Conservation (phyloP, 2,113 vertebrate genomes). For the Bostrychus sinensis region DNA sequence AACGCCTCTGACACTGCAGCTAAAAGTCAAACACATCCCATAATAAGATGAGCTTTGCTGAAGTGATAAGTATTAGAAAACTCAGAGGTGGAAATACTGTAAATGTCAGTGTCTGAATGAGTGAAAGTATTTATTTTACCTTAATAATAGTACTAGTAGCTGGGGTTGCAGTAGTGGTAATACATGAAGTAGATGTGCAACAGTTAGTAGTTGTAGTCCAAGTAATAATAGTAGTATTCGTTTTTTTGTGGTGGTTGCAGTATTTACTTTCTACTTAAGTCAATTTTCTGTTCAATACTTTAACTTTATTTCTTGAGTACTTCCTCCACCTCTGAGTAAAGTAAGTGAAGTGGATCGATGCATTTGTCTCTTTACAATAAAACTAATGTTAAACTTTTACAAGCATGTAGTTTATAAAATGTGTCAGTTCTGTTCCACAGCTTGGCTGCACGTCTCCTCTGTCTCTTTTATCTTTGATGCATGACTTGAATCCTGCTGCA, state of each 20-base stretch:
- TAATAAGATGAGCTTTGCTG: neutral
- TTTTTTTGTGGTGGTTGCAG: too few relatives aligned
- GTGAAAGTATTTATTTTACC: too few relatives aligned
- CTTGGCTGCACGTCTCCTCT: conserved; percentile 24
- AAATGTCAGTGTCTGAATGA: too few relatives aligned
- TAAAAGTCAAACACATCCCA: neutral
- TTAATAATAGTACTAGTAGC: too few relatives aligned
- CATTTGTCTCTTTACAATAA: neutral
- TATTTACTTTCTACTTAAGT: too few relatives aligned
- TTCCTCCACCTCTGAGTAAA: too few relatives aligned
- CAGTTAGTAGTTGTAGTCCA: too few relatives aligned
- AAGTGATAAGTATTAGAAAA: neutral
- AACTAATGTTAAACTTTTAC: neutral
- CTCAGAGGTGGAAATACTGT: neutral
- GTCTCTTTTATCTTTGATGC: conserved; percentile 49
- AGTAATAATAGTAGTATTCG: too few relatives aligned
- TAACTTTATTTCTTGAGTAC: too few relatives aligned
- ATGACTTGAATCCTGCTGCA: conserved; percentile 49
- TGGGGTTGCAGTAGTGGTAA: too few relatives aligned
- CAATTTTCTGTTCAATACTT: too few relatives aligned
- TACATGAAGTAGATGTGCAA: too few relatives aligned
- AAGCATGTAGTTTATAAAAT: conserved; percentile 31
- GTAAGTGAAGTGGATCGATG: neutral
- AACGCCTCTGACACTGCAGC: conserved; percentile 22
- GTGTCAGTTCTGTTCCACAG: conserved; percentile 36